These are phyloP conservation scores for Dromas ardeola DNA, from an alignment of 2,113 vertebrate genomes.

Conservation along the genomic window DNA sequence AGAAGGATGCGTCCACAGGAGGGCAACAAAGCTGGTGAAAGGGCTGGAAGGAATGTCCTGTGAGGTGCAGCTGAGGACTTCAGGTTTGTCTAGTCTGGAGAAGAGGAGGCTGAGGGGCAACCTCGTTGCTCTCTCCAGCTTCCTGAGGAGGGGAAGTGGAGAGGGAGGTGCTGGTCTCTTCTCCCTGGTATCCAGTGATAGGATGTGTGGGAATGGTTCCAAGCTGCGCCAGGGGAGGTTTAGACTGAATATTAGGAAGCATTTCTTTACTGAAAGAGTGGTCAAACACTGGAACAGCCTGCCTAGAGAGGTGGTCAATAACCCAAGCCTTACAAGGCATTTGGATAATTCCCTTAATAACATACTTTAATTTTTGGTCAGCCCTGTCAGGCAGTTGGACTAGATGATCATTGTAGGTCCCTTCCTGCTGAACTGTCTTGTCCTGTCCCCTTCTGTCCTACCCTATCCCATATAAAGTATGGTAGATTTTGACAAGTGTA, in stretches of 20 bases:
- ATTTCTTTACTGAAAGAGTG: not conserved
- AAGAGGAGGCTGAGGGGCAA: not conserved
- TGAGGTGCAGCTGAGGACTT: not conserved
- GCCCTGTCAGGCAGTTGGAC: not conserved
- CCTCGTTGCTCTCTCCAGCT: not conserved
- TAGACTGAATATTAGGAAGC: not conserved
- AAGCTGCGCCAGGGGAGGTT: not conserved
- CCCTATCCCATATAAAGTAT: not conserved
- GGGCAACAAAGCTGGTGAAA: not conserved
- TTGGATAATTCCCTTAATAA: not conserved
- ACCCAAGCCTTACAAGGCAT: too few relatives aligned
- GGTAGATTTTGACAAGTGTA: not conserved
- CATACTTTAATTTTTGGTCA: not conserved
- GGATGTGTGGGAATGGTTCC: not conserved
- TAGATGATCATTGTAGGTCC: not conserved
- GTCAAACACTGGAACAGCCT: not conserved
- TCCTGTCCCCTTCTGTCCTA: not conserved
- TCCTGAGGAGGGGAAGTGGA: not conserved
- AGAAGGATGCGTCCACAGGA: rapidly evolving
- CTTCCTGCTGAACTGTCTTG: not conserved
- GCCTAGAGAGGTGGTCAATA: not conserved
- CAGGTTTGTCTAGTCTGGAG: not conserved
- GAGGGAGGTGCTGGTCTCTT: not conserved
- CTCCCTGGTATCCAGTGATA: not conserved
- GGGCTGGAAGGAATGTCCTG: not conserved